Evolutionary conservation across 2,888 invertebrate species (phyloP).

Genomic region (Panorpa germanica): DNA sequence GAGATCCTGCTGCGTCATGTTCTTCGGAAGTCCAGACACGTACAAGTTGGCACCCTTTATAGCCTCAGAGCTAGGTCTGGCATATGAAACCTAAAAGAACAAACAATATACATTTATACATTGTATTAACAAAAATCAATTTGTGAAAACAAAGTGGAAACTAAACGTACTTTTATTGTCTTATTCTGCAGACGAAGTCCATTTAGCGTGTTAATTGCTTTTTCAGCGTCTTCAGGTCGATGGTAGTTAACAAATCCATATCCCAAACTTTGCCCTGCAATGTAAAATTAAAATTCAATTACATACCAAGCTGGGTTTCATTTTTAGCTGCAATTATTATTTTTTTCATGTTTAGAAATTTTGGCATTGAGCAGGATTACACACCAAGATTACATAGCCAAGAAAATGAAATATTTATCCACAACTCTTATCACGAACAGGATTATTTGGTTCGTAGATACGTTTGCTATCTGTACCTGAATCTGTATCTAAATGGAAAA

Average conservation of each 20-base stretch:
- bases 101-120: background rate
- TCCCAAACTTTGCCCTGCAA: slow-evolving; percentile 84
- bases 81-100: slow-evolving; percentile 48
- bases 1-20: slow-evolving; percentile 89
- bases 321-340: too few species aligned
- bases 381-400: too few species aligned
- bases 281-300: background rate
- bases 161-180: slow-evolving; percentile 83
- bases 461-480: too few species aligned
- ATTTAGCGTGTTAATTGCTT: slow-evolving; percentile 95
- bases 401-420: too few species aligned
- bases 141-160: too few species aligned
- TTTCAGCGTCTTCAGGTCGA: slow-evolving; percentile 92
- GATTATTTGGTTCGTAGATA: too few species aligned
- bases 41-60: slow-evolving; percentile 97
- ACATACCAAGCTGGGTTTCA: too few species aligned
- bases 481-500: too few species aligned
- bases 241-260: slow-evolving; percentile 99
- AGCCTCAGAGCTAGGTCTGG: slow-evolving; percentile 91
- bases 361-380: too few species aligned
- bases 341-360: too few species aligned
- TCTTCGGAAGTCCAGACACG: slow-evolving; percentile 92
- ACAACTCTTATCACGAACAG: too few species aligned
- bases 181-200: slow-evolving; percentile 97
- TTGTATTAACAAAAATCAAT: too few species aligned